Conservation (phyloP, 2,888 invertebrate genomes). For the Rhogogaster chlorosoma region DNA sequence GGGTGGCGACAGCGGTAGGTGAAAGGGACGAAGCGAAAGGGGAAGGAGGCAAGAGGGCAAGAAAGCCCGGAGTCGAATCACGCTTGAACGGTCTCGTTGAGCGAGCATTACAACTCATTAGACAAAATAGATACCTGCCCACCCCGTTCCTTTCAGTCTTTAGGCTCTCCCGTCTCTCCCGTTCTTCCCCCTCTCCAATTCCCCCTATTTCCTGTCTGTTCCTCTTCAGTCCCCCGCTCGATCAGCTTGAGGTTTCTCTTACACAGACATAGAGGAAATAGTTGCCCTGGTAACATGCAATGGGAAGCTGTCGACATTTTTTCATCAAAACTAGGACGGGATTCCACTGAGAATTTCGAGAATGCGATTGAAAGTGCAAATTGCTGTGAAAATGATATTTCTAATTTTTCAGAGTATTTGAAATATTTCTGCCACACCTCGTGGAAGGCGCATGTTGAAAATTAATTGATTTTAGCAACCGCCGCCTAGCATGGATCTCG, state of each 20-base stretch:
- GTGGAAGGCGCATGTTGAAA: neutral
- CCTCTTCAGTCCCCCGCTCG: neutral
- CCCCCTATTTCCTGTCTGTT: conserved; percentile 8
- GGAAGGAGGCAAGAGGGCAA: conserved; percentile 42
- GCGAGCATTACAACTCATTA: conserved; percentile 64
- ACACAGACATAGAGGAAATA: conserved; percentile 61
- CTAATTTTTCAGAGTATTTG: neutral
- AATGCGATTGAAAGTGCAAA: neutral
- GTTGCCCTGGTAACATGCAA: conserved; percentile 53
- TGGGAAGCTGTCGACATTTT: neutral
- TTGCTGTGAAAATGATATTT: neutral
- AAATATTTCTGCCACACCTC: neutral
- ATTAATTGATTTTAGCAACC: neutral
- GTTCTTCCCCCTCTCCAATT: conserved; percentile 40
- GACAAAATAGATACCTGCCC: conserved; percentile 59
- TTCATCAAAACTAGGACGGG: neutral
- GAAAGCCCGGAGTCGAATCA: conserved; percentile 55
- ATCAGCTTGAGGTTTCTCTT: conserved; percentile 7
- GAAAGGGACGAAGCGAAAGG: conserved; percentile 23
- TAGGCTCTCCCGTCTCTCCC: conserved; percentile 38
- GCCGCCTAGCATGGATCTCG: neutral
- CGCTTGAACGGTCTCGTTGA: conserved; percentile 59
- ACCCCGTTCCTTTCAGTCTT: conserved; percentile 49
- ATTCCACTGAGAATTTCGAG: neutral
- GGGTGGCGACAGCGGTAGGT: conserved; percentile 4